Evolutionary conservation across 2,797 vertebrate genomes (phyloP), one percentile per base, ranked within the genome.

Genomic region (Lithobates sylvaticus): DNA sequence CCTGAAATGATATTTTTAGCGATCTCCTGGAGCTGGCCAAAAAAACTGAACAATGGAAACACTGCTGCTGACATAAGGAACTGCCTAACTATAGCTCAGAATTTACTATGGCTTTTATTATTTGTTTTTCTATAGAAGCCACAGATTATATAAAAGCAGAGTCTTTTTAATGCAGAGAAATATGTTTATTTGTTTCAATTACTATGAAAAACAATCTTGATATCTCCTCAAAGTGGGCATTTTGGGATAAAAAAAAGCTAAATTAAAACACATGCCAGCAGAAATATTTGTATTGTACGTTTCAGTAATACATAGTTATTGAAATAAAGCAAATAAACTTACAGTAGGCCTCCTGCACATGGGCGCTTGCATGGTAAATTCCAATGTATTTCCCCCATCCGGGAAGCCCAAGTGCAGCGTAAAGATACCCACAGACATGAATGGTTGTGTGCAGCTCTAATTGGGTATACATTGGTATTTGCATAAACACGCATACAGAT

Each of bases 31-130:
- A 61, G 71, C 65, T 75, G 29, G 47, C 72, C 81, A 73, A 75
- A 83, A 73, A 75, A 83, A 83, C 29, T 64, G 81, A 75, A 74
- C 81, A 83, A 73, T 47, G 81, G 81, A 76, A 83, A 83, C n/a
- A 65, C 81, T 50, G 72, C 72, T 65, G 39, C 58, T 65, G 72
- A 50, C 61, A 50, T 67, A 27, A 74, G 44, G 32, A 67, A 75
- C 61, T 50, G 72, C 50, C 72, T 67, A 76, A 76, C 71, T 83
- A 76, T 68, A 83, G 68, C 32, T 81, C 29, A 16, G 68, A 69
- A 81, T 81, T 81, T 72, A 73, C 71, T 75, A 81, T 72, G 79
- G 32, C 16, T 50, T 50, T 61, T 72, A 50, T 81, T 58, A 72
- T 81, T 71, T 72, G 79, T 72, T 81, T 81, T 61, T 58, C 68